Conservation (phyloP, 2,888 invertebrate species). For the Cyrtodaria siliqua region DNA sequence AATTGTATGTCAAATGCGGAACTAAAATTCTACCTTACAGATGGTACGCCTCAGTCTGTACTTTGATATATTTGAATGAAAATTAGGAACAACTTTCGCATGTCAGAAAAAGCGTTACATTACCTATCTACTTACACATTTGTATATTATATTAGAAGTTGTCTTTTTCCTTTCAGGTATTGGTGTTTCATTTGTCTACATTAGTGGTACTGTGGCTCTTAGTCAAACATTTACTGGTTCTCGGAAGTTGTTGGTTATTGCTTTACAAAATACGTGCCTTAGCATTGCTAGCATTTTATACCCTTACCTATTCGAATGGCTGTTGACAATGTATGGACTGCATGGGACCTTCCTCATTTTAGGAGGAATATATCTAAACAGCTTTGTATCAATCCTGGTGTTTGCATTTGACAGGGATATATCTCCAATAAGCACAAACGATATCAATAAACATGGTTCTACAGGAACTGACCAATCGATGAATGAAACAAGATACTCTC, state of each 20-base stretch:
- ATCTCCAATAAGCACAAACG: neutral
- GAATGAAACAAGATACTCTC: neutral
- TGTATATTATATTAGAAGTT: no score
- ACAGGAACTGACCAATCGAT: neutral
- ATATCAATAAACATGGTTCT: neutral
- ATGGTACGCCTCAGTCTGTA: no score
- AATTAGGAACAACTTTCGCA: no score
- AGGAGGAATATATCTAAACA: neutral
- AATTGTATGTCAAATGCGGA: no score
- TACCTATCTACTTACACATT: no score
- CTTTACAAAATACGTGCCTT: neutral
- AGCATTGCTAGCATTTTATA: neutral
- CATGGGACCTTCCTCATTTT: neutral
- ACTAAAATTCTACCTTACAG: no score
- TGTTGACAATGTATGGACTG: neutral
- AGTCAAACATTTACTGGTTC: neutral
- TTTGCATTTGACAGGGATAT: neutral
- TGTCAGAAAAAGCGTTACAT: no score
- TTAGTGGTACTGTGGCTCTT: neutral
- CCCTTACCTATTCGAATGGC: neutral
- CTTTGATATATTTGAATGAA: no score
- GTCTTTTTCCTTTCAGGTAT: constrained; percentile 1
- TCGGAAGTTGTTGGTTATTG: neutral
- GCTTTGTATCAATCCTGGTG: neutral
- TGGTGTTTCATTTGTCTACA: neutral